Conservation (phyloP, 2,888 invertebrate genomes). For the Minunthozetes semirufus region DNA sequence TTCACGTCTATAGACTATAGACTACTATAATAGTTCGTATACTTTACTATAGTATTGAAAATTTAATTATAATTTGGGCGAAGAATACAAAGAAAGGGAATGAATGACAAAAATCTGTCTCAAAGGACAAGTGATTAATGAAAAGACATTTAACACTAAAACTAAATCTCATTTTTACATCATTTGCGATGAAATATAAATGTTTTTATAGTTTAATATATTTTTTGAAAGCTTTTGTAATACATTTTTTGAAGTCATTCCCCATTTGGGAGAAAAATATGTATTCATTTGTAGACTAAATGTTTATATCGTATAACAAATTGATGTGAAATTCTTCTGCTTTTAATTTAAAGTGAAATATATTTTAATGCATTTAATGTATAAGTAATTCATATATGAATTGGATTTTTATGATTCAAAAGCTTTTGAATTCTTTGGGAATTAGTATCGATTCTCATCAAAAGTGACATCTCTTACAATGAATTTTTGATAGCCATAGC, state of each 20-base stretch:
- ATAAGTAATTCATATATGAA: background rate
- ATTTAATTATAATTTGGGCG: background rate
- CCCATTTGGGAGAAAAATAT: background rate
- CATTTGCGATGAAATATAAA: background rate
- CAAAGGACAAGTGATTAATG: slow-evolving; percentile 7
- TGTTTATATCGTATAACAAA: no score
- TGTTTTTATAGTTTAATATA: background rate
- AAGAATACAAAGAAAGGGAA: background rate
- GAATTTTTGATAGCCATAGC: background rate
- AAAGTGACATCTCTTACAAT: background rate
- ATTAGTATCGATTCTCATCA: background rate
- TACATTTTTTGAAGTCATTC: background rate
- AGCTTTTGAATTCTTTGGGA: background rate
- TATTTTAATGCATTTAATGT: background rate
- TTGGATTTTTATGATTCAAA: background rate
- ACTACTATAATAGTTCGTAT: no score
- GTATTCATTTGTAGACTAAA: background rate
- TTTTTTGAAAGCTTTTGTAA: background rate
- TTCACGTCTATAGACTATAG: background rate
- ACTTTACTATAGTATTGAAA: background rate
- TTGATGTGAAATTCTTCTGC: no score
- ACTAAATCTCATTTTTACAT: background rate
- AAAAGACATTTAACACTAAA: background rate
- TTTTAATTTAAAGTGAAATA: no score
- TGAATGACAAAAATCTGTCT: background rate